phyloP scores from a whole-genome alignment of 2,113 vertebrate genomes.

The Cinclus cinclus region DNA sequence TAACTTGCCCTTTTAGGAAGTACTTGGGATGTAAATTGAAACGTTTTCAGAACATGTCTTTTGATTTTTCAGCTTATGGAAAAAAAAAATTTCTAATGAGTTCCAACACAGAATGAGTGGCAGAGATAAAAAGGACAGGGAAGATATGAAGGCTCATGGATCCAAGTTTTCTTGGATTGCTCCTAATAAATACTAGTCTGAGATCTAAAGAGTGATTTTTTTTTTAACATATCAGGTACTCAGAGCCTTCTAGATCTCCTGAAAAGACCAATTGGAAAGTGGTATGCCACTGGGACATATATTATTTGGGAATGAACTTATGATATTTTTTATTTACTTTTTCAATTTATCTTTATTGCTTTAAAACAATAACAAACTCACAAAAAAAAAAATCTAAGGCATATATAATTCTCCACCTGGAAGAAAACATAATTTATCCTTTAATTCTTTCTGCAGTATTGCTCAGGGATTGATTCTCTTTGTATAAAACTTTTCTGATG shows the following conservation, averaged over 20 bases:
- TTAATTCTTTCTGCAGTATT: not conserved
- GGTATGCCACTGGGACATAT: not conserved
- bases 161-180: not conserved
- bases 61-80: not conserved
- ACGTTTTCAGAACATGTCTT: not conserved
- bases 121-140: not conserved
- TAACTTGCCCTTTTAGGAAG: not conserved
- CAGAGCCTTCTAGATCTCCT: not conserved
- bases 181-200: not conserved
- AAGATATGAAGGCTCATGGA: not conserved
- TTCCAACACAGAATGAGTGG: not conserved
- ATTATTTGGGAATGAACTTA: not conserved
- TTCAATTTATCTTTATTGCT: slow-evolving; percentile 2
- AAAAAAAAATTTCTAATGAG: not conserved
- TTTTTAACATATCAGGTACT: not conserved
- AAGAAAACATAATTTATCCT: not conserved
- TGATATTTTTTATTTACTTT: not conserved
- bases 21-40: not conserved
- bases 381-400: not conserved
- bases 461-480: not conserved
- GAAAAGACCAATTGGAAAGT: not conserved
- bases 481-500: not conserved
- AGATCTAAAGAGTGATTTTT: not conserved
- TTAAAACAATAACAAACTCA: not conserved
- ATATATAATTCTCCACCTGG: not conserved